These are phyloP conservation scores for Lepetodrilus schrolli DNA, from an alignment of 2,888 invertebrate genomes.

Conservation along the genomic window DNA sequence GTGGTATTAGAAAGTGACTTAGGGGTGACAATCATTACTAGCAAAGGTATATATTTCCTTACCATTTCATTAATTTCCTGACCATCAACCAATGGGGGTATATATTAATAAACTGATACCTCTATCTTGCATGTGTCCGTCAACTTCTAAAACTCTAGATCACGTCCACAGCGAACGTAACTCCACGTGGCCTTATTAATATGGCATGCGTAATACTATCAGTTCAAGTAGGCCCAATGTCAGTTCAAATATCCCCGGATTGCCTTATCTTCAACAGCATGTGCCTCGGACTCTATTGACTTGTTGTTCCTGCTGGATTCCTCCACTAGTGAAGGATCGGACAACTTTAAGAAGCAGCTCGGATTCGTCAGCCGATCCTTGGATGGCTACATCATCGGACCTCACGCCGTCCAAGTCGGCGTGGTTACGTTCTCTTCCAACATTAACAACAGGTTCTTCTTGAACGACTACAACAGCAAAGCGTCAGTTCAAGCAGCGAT, in stretches of 20 bases:
- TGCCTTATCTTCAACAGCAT: neutral
- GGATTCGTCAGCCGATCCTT: slow-evolving; percentile 58
- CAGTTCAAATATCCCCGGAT: neutral
- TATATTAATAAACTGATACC: neutral
- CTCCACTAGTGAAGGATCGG: slow-evolving; percentile 55
- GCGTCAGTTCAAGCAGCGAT: neutral
- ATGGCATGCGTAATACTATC: neutral
- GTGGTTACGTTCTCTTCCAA: slow-evolving; percentile 49
- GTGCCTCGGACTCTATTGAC: slow-evolving; percentile 32
- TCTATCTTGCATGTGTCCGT: neutral
- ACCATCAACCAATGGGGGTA: neutral
- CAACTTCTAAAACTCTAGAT: neutral
- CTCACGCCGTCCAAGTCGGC: slow-evolving; percentile 55
- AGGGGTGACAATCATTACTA: too few relatives aligned
- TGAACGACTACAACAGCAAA: slow-evolving; percentile 39
- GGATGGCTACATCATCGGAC: slow-evolving; percentile 54
- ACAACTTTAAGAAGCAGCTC: slow-evolving; percentile 60
- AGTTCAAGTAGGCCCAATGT: too few relatives aligned
- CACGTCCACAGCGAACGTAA: neutral
- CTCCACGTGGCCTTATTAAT: neutral
- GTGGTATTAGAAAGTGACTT: too few relatives aligned
- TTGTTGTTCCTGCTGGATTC: slow-evolving; percentile 55
- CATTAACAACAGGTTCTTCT: slow-evolving; percentile 48
- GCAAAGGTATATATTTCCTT: too few relatives aligned
- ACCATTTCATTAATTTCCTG: neutral